Percentiles rank a stretch among this genome's conserved stretches.
Conservation (phyloP, 2,113 vertebrate genomes). For the Psilopogon haemacephalus region DNA sequence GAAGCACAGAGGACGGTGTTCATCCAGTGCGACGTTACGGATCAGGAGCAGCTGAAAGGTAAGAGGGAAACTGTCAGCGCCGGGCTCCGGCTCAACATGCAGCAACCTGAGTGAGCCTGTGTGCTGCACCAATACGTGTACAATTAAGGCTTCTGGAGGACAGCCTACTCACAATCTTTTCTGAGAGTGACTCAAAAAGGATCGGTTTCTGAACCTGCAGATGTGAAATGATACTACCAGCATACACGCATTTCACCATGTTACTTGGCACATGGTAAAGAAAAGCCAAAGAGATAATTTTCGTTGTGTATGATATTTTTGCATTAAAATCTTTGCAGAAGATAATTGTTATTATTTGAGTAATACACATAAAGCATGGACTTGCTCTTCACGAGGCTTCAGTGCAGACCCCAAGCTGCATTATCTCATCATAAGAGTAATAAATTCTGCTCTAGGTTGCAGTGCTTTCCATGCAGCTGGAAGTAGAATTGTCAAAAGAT, state of each 20-base stretch:
- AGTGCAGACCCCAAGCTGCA: slow-evolving; percentile 8
- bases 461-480: background rate
- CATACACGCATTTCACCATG: background rate
- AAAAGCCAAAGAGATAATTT: background rate
- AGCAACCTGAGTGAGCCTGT: background rate
- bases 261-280: background rate
- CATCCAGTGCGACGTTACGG: slow-evolving; percentile 89
- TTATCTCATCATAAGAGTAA: background rate
- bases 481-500: background rate
- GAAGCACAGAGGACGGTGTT: slow-evolving; percentile 83
- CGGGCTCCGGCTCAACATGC: background rate
- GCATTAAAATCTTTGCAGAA: background rate
- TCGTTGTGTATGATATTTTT: background rate
- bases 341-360: slow-evolving; percentile 25
- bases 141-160: background rate
- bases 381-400: slow-evolving; percentile 44
- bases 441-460: background rate
- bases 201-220: background rate
- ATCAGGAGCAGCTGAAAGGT: slow-evolving; percentile 86
- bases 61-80: background rate
- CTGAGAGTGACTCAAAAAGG: background rate
- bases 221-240: background rate
- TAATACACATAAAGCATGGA: background rate
- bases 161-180: background rate
- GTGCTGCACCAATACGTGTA: background rate